A percentile compares a stretch with the other conserved stretches of the same genome.
phyloP scores from a whole-genome alignment of 1,140 invertebrate genomes.

The Steinernema feltiae region DNA sequence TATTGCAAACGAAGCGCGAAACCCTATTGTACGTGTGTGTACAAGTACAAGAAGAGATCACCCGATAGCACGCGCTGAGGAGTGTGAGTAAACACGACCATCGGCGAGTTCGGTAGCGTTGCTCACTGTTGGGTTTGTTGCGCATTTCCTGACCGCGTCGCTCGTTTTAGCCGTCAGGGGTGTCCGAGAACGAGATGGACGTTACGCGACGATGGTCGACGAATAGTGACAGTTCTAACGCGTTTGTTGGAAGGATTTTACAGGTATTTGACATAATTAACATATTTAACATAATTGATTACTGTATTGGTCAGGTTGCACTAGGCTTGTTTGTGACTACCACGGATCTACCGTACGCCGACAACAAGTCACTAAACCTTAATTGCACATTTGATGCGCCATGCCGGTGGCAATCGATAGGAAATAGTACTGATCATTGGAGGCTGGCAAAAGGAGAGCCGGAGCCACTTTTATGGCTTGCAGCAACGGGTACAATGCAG shows the following conservation, averaged over 20 bases:
- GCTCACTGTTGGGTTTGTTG: neutral
- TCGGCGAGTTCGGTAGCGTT: neutral
- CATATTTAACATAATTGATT: neutral
- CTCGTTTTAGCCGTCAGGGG: neutral
- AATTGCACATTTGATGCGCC: constrained; percentile 49
- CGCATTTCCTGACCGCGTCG: neutral
- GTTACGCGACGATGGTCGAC: neutral
- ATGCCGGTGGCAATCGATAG: constrained; percentile 44
- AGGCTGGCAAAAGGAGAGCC: constrained; percentile 50
- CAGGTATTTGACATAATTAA: constrained; percentile 40
- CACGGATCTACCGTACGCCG: constrained; percentile 42
- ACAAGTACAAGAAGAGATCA: neutral
- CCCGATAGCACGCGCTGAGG: neutral
- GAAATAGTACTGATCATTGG: constrained; percentile 43
- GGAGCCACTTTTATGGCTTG: constrained; percentile 51
- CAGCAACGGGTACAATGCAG: constrained; percentile 57
- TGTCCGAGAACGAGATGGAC: neutral
- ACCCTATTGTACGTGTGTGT: neutral
- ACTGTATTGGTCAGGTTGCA: constrained; percentile 37
- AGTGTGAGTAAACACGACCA: neutral
- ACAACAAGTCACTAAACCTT: constrained; percentile 32
- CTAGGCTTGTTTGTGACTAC: constrained; percentile 55
- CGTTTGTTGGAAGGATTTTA: constrained; percentile 43
- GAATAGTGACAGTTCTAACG: constrained; percentile 20
- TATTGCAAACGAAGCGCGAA: neutral